Base-by-base conservation (phyloP, 2,113 vertebrate species). In the Apeltes quadracus region DNA sequence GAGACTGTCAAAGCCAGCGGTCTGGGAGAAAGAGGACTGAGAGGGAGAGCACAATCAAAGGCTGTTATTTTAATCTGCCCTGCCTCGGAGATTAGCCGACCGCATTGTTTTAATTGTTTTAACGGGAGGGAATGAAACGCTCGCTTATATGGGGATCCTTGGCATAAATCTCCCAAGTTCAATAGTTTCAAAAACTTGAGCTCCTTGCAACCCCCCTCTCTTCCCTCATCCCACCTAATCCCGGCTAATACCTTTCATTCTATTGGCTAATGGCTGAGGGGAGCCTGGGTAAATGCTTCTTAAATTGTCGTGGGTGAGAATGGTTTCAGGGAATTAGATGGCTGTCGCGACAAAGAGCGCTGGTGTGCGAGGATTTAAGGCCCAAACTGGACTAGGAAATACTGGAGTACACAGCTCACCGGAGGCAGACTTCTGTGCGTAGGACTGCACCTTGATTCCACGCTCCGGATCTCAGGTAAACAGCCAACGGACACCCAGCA, bases 31-130 rank as follows among this genome's bases (percentile, higher is more conserved):
- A 87, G 64, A 25, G 69, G 59, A 2, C 59, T 71, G 90, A 79
- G 86, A 85, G 62, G 83, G 72, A 78, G 85, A 80, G 88, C 88
- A 93, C 90, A 93, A 93, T 91, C 92, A 92, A 91, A 90, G 90
- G 86, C 89, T 92, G 91, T 91, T 94, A 90, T 94, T 94, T 91
- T 90, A 93, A 93, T 94, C 91, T 91, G 90, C 72, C 75, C 86
- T 86, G 92, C 88, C 88, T 89, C 79, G 79, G 88, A 94, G 94
- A 94, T 94, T 93, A 93, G 85, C 88, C 74, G n/a, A 84, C 84
- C 92, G 85, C 93, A 93, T 95, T 94, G 94, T 94, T 91, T 91
- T 93, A 92, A 93, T 94, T 93, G 94, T 94, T 93, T 94, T 93
- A 93, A 90, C 75, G 59, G 84, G 86, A 78, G 87, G 90, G 90